phyloP scores from a whole-genome alignment of 2,888 invertebrate genomes.

The Empis stercorea region DNA sequence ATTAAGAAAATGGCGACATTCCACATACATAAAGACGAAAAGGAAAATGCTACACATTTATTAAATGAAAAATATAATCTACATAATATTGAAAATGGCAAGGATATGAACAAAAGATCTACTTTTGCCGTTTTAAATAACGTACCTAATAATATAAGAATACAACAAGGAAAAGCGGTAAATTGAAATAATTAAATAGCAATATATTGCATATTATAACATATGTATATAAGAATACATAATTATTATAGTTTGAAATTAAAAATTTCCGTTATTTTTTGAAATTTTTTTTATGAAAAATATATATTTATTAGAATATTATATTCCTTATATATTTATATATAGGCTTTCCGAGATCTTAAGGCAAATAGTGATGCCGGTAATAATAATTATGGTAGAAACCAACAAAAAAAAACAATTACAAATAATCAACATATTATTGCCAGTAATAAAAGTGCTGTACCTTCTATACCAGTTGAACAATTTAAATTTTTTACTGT shows the following conservation, averaged over 20 bases:
- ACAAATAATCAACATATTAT: slow-evolving; percentile 19
- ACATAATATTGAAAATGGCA: slow-evolving; percentile 7
- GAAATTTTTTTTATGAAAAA: too few species aligned
- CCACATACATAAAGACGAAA: slow-evolving; percentile 67
- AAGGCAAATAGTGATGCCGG: slow-evolving; percentile 19
- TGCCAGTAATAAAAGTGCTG: slow-evolving; percentile 16
- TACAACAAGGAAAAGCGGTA: slow-evolving; percentile 25
- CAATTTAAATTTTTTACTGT: slow-evolving; percentile 66
- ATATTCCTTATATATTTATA: too few species aligned
- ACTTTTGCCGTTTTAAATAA: slow-evolving; percentile 17
- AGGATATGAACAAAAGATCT: slow-evolving; percentile 11
- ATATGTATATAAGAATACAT: too few species aligned
- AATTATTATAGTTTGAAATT: too few species aligned
- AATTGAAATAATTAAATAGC: not conserved
- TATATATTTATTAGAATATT: too few species aligned
- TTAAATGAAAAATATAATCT: slow-evolving; percentile 13
- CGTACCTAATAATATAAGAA: slow-evolving; percentile 4
- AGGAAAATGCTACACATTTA: slow-evolving; percentile 37
- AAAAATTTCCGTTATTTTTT: too few species aligned
- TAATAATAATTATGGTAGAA: slow-evolving; percentile 15
- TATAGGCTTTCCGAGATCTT: slow-evolving; percentile 23
- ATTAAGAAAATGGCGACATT: slow-evolving; percentile 52
- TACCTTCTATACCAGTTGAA: slow-evolving; percentile 42
- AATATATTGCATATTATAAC: too few species aligned
- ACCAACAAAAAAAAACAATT: not conserved